Conservation (phyloP, 2,113 vertebrate genomes). For the Dicaeum eximium region DNA sequence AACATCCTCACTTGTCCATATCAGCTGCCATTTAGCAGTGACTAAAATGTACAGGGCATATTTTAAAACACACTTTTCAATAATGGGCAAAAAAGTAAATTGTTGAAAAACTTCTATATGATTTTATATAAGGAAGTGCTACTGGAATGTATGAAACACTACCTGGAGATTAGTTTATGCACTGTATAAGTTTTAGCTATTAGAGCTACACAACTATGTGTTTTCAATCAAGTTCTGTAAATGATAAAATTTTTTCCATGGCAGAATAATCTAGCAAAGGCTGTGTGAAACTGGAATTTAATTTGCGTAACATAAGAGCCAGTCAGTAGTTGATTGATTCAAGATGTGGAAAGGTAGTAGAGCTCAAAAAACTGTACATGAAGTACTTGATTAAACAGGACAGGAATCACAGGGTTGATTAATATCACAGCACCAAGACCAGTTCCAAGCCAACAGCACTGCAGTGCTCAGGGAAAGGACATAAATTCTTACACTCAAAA, state of each 20-base stretch:
- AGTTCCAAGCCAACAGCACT: not conserved
- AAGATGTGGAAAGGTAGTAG: constrained; percentile 21
- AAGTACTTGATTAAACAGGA: constrained; percentile 50
- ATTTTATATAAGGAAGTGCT: not conserved
- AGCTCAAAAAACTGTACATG: constrained; percentile 4
- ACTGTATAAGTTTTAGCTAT: not conserved
- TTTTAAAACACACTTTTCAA: not conserved
- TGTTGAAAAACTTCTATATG: not conserved
- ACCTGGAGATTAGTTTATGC: not conserved
- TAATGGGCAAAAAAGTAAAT: not conserved
- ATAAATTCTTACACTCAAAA: not conserved
- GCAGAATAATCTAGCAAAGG: constrained; percentile 6
- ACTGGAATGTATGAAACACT: not conserved
- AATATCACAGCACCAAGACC: constrained; percentile 2
- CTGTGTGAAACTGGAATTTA: constrained; percentile 27
- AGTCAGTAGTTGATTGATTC: constrained; percentile 42
- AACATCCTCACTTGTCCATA: not conserved
- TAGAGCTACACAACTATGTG: not conserved
- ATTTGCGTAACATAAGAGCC: constrained; percentile 36
- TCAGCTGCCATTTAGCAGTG: not conserved
- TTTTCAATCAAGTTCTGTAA: not conserved
- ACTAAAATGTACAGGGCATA: not conserved
- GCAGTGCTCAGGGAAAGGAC: not conserved
- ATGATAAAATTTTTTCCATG: not conserved
- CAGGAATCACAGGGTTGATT: constrained; percentile 20